Evolutionary conservation across 2,888 invertebrate genomes (phyloP), one percentile per base, ranked within the genome.

Genomic region (Pyrocoelia pectoralis): DNA sequence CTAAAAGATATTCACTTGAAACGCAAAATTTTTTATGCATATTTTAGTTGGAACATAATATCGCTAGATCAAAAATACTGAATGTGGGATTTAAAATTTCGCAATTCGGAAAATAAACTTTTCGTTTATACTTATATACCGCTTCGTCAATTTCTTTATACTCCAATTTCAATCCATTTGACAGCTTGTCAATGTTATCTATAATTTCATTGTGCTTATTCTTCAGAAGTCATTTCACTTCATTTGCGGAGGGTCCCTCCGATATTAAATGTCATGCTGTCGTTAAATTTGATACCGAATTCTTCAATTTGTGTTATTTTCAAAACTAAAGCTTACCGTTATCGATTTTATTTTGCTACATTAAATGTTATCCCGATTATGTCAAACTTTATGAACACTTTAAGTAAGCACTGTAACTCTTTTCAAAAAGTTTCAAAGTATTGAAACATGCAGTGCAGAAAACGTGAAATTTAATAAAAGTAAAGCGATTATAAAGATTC

Each of bases 131-230:
- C 24, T 56, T 50, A 56, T 33, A 33, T 28, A 38, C 13, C 56
- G 14, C 38, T 56, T 50, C 49, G 10, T 12, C 41, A 33, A 40
- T 40, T 24, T 51, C 50, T 49, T 51, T 51, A 56, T 57, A 40
- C 46, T 46, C 12, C 15, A 58, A 41, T 17, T 28, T 12, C 52
- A 52, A 17, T 51, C 58, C n/a, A 15, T 52, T 41, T 52, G 58
- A 58, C 58, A 41, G 29, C 24, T 41, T 52, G 58, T 58, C 58
- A 58, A 46, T 29, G 57, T 38, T 58, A 58, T 58, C 51, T 24
- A 52, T 58, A 58, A 58, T 58, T 58, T 58, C 46, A 58, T 58
- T 58, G 58, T 58, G 58, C 58, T 57, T 52, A 57, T 57, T 57
- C 56, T 50, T 57, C 56, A 52, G 52, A 52, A 52, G 43, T 52